Percentiles rank a stretch among this genome's conserved stretches.
phyloP scores from a whole-genome alignment of 1,140 invertebrate species.

The Zophobas atratus region DNA sequence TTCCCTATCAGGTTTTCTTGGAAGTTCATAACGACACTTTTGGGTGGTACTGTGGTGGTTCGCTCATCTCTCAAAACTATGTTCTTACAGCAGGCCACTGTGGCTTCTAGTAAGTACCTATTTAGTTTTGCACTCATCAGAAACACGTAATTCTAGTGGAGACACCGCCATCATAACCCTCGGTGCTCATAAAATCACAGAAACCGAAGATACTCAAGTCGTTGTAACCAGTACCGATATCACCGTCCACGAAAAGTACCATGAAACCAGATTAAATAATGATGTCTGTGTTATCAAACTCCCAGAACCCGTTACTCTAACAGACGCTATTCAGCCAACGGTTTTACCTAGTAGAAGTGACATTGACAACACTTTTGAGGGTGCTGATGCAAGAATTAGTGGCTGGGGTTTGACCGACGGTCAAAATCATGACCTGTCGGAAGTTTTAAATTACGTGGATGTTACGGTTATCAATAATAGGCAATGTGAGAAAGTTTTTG shows the following conservation, averaged over 20 bases:
- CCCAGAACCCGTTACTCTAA: conserved; percentile 57
- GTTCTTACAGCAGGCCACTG: conserved; percentile 75
- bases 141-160: not conserved
- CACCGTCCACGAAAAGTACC: conserved; percentile 68
- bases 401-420: conserved; percentile 67
- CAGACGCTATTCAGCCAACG: conserved; percentile 51
- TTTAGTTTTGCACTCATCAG: conserved; percentile 31
- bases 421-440: conserved; percentile 21
- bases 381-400: conserved; percentile 60
- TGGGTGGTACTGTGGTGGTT: conserved; percentile 70
- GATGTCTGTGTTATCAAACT: conserved; percentile 72
- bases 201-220: conserved; percentile 60
- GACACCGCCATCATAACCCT: conserved; percentile 53
- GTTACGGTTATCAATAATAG: conserved; percentile 49
- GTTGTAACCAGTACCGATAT: conserved; percentile 58
- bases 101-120: conserved; percentile 63
- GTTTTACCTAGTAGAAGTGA: not conserved
- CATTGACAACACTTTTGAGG: conserved; percentile 57
- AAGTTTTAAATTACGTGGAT: conserved; percentile 46
- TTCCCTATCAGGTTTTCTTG: conserved; percentile 67
- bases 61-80: conserved; percentile 71
- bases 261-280: conserved; percentile 65
- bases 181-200: conserved; percentile 53
- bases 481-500: conserved; percentile 8
- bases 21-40: conserved; percentile 42